Percentiles rank a stretch among this genome's conserved stretches.
Evolutionary conservation across 64 coral and sea anemone genomes (phyloP).

Genomic region (Pocillopora damicornis): DNA sequence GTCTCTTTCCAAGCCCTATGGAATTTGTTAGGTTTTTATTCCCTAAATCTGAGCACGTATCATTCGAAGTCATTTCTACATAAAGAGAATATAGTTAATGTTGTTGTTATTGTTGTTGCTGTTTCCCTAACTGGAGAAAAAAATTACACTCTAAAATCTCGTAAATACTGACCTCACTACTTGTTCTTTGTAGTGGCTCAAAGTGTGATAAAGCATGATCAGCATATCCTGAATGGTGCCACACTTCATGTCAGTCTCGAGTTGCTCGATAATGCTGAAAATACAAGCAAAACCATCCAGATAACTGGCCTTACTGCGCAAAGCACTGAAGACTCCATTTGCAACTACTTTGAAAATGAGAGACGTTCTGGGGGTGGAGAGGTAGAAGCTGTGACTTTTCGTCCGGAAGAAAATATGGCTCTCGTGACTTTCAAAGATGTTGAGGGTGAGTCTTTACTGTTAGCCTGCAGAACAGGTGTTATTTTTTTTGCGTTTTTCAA

Average conservation of each 20-base stretch:
- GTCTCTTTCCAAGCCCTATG: too few relatives aligned
- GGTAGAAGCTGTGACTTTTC: conserved; percentile 1
- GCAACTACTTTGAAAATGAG: too few relatives aligned
- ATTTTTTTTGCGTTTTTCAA: too few relatives aligned
- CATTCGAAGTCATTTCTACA: too few relatives aligned
- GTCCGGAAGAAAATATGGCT: neutral
- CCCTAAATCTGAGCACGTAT: too few relatives aligned
- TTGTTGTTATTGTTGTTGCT: too few relatives aligned
- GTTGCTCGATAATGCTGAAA: neutral
- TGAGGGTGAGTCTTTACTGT: neutral
- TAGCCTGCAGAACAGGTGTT: too few relatives aligned
- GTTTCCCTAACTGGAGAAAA: too few relatives aligned
- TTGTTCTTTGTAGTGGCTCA: neutral
- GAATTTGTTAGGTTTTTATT: too few relatives aligned
- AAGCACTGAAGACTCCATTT: too few relatives aligned
- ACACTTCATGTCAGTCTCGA: conserved; percentile 11
- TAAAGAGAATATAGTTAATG: too few relatives aligned
- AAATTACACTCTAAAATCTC: too few relatives aligned
- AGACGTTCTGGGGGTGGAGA: neutral
- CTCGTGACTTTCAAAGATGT: conserved; percentile 6
- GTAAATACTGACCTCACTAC: neutral
- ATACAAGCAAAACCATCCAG: neutral
- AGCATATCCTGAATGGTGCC: neutral
- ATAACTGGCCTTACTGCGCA: neutral
- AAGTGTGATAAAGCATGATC: neutral